phyloP scores from a whole-genome alignment of 2,888 invertebrate genomes.

The Ceramica pisi region DNA sequence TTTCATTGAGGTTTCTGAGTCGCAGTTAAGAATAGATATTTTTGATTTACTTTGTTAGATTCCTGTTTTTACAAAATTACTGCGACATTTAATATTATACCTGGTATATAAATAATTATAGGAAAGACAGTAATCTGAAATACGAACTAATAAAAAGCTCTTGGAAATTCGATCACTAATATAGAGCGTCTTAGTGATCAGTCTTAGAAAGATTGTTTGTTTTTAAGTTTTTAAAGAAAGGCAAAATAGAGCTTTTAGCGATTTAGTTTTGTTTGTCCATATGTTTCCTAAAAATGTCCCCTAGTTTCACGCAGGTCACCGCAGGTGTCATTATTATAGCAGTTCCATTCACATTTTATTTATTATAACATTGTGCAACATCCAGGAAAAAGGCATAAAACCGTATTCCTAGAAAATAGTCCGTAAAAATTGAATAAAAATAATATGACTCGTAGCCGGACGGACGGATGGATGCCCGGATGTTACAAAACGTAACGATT shows the following conservation, averaged over 20 bases:
- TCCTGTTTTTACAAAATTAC: not conserved
- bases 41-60: not conserved
- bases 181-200: too few relatives aligned
- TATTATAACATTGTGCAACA: constrained; percentile 3
- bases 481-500: constrained; percentile 64
- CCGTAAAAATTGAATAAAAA: constrained; percentile 33
- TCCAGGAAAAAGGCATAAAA: constrained; percentile 2
- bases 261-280: too few relatives aligned
- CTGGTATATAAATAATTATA: not conserved
- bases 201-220: too few relatives aligned
- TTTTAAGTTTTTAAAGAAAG: not conserved
- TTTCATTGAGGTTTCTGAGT: constrained; percentile 35
- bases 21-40: not conserved
- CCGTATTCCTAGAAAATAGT: constrained; percentile 35
- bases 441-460: constrained; percentile 29
- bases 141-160: too few relatives aligned
- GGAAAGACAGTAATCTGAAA: too few relatives aligned
- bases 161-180: too few relatives aligned
- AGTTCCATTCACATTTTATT: not conserved
- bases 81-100: not conserved
- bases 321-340: too few relatives aligned
- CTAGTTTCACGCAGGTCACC: not conserved
- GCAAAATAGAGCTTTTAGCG: not conserved
- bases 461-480: constrained; percentile 58
- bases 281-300: not conserved